A percentile compares a stretch with the other conserved stretches of the same genome.
Conservation (phyloP, 35 echinoderm and acorn worm genomes). For the Apostichopus californicus region DNA sequence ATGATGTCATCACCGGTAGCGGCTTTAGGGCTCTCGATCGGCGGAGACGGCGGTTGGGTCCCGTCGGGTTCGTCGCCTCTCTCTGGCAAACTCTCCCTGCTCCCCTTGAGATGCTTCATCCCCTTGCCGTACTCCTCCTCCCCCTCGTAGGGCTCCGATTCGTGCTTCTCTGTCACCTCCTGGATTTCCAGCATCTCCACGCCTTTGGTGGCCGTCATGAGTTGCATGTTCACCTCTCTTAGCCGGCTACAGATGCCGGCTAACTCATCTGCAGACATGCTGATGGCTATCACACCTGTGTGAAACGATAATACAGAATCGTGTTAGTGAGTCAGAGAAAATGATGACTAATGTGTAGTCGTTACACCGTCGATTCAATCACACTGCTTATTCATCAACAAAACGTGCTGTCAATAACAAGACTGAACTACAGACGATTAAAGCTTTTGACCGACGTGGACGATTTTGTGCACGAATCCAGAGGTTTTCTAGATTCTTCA, state of each 20-base stretch:
- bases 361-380: too few species aligned
- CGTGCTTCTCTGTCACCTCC: conserved; percentile 67
- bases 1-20: background rate
- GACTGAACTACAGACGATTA: too few species aligned
- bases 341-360: too few species aligned
- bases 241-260: conserved; percentile 66
- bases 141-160: conserved; percentile 41
- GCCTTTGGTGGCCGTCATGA: conserved; percentile 71
- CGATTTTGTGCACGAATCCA: too few species aligned
- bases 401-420: too few species aligned
- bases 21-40: background rate
- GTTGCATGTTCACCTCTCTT: conserved; percentile 85
- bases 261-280: conserved; percentile 68
- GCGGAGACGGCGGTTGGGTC: background rate
- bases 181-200: conserved; percentile 83
- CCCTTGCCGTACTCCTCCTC: conserved; percentile 52
- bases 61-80: background rate
- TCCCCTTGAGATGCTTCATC: conserved; percentile 42
- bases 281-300: conserved; percentile 85
- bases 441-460: too few species aligned
- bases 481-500: too few species aligned
- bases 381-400: too few species aligned
- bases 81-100: conserved; percentile 44
- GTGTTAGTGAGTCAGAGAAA: too few species aligned
- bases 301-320: background rate